Evolutionary conservation across 1,140 invertebrate genomes (phyloP), one percentile per base, ranked within the genome.

Genomic region (Lucilia sericata): DNA sequence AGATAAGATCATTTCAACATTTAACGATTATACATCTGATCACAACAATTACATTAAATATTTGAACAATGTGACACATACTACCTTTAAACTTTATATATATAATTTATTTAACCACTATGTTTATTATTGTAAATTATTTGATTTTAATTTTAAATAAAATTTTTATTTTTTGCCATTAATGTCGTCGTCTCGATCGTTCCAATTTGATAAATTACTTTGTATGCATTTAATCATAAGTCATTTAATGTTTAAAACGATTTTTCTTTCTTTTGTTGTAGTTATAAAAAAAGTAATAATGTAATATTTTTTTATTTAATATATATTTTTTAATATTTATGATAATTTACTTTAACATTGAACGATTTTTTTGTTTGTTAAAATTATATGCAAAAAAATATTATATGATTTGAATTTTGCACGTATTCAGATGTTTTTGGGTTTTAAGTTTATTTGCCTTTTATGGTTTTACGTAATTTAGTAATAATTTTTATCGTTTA

Each of bases 161-260:
- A 55, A 55, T 55, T 55, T n/a, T 7, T 17, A 55, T 25, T 70
- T 25, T 70, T 70, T 70, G 19, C 65, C 65, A 70, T 70, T 70
- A 80, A 21, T 49, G 36, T 51, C 75, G 42, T 49, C 76, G 25
- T 30, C 25, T 30, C 25, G 84, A 84, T 84, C 65, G 84, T 78
- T 82, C 80, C 78, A 84, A 17, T 82, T 84, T 75, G 84, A 84
- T 84, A 84, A 74, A 83, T 83, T 30, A 75, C 74, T 83, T 49
- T 49, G 47, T 51, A 82, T 10, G 82, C 82, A 82, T 82, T 82
- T 74, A 74, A 74, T 82, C 65, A 82, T 65, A 65, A 74, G n/a
- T 82, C 30, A 74, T 65, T 19, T 70, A 21, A 70, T 25, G 3
- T 70, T 30, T 30, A 30, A 30, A 30, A 30, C 25, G 25, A 30